These are phyloP conservation scores for Salvelinus alpinus DNA, from an alignment of 2,113 vertebrate genomes.

Conservation along the genomic window DNA sequence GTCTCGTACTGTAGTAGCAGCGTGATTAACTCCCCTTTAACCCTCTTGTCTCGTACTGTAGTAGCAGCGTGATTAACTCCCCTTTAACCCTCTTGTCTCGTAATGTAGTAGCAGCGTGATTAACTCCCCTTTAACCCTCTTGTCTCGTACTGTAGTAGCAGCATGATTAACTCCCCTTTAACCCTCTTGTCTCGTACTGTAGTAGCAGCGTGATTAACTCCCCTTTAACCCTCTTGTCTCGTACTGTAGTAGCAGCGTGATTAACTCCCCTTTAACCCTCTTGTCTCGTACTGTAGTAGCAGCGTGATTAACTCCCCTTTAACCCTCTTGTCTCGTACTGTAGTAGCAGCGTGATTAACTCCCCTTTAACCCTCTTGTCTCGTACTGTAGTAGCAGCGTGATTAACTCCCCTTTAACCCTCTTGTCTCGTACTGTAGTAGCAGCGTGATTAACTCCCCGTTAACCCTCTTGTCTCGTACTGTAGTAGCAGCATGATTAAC, in stretches of 20 bases:
- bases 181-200: slow-evolving; percentile 36
- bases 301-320: slow-evolving; percentile 58
- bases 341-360: slow-evolving; percentile 54
- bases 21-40: slow-evolving; percentile 62
- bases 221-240: slow-evolving; percentile 51
- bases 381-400: slow-evolving; percentile 25
- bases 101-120: slow-evolving; percentile 30
- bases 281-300: slow-evolving; percentile 1
- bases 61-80: slow-evolving; percentile 54
- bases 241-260: slow-evolving; percentile 29
- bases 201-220: slow-evolving; percentile 54
- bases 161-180: slow-evolving; percentile 60
- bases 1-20: slow-evolving; percentile 10
- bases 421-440: slow-evolving; percentile 2
- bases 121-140: slow-evolving; percentile 64
- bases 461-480: slow-evolving; percentile 48
- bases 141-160: slow-evolving; percentile 8
- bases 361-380: slow-evolving; percentile 51
- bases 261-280: slow-evolving; percentile 64
- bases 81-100: slow-evolving; percentile 51
- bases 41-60: slow-evolving; percentile 28
- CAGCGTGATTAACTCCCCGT: slow-evolving; percentile 56
- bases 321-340: slow-evolving; percentile 42
- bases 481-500: slow-evolving; percentile 52
- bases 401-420: slow-evolving; percentile 65